Conservation (phyloP, 2,113 vertebrate species). For the Oreotrochilus melanogaster region DNA sequence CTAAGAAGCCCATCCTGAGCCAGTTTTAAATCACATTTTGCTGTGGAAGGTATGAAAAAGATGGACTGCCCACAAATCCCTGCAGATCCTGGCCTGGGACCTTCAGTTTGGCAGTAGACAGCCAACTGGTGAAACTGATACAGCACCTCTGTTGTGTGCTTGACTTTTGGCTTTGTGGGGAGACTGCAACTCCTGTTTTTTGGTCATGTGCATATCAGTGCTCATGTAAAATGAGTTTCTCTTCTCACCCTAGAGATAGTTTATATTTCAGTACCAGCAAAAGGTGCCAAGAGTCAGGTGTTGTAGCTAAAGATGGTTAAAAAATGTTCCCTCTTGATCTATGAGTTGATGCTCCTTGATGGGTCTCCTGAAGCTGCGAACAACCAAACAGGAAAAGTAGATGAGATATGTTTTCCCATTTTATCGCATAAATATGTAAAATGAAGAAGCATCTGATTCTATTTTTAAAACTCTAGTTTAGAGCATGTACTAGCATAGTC, state of each 20-base stretch:
- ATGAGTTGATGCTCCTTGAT: not conserved
- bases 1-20: not conserved
- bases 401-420: not conserved
- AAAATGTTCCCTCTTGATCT: not conserved
- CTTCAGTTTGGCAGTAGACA: not conserved
- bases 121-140: not conserved
- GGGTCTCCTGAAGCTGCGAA: not conserved
- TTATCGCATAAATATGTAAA: not conserved
- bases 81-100: not conserved
- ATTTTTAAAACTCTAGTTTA: constrained; percentile 6
- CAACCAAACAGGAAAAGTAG: not conserved
- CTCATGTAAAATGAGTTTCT: not conserved
- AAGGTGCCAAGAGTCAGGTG: not conserved
- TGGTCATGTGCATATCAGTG: not conserved
- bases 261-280: not conserved
- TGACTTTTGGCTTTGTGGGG: not conserved
- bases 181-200: not conserved
- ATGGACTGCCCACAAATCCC: not conserved
- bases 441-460: not conserved
- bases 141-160: fast-evolving
- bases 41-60: not conserved
- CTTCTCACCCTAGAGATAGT: not conserved
- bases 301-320: not conserved
- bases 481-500: not conserved
- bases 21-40: not conserved